Evolutionary conservation across 2,113 vertebrate genomes (phyloP), one percentile per base, ranked within the genome.

Genomic region (Phalacrocorax carbo): DNA sequence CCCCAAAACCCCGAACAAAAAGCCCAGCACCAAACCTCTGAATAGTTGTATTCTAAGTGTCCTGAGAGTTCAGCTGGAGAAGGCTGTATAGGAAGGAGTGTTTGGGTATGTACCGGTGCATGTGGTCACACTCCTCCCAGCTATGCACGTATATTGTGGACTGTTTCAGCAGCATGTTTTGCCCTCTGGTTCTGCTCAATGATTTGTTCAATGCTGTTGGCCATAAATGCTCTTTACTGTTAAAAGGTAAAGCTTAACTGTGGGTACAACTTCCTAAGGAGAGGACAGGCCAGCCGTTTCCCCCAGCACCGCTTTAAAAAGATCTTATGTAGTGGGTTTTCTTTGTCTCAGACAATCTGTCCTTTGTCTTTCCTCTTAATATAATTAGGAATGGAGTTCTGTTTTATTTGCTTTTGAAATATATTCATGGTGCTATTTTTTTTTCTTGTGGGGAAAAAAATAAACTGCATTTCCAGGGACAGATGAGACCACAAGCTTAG

Each of bases 381-480:
- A 16, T 57, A 46, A 93, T 96, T 91, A 94, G 70, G 54, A 77
- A 38, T 52, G 12, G 64, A 87, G 61, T 71, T 91, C 83, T 88
- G 75, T 68, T 95, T 91, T 90, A 90, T 69, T 36, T 77, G 36
- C 40, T 77, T 90, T 85, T 77, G 75, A 88, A 83, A 90, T 83
- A 30, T 61, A 44, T 88, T 77, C 7, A 21, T 9, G 7, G 27
- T 61, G 30, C 34, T 16, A 14, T 46, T 44, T 73, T 27, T 69
- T 27, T 69, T 60, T 82, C 30, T 73, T 18, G 77, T 51, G 5
- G 58, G 49, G 40, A 77, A 49, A 62, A 79, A 96, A 91, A 61
- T n/a, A 76, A 90, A 58, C 40, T 87, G 32, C 7, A 5, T 88
- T 95, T 95, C n/a, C 38, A 81, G 38, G 71, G n/a, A 46, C 32